Conservation (phyloP, 1,140 invertebrate species). For the Streblospio benedicti region DNA sequence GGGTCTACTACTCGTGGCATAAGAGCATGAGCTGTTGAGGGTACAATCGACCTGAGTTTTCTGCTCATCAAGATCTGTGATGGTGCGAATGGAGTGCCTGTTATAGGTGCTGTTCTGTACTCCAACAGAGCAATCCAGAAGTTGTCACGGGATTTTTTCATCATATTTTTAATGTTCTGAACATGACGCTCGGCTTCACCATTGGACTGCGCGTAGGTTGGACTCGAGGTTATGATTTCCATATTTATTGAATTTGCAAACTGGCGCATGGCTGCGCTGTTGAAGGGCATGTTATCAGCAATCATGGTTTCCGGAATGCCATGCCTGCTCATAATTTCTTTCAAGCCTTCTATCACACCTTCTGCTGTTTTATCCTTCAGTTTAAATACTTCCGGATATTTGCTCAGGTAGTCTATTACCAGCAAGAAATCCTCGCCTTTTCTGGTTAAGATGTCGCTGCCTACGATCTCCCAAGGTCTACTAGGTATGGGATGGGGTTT, state of each 20-base stretch:
- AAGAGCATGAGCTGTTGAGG: neutral
- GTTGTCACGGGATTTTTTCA: neutral
- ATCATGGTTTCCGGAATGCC: conserved; percentile 25
- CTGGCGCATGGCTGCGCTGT: neutral
- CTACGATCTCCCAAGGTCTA: conserved; percentile 2
- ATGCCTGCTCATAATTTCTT: conserved; percentile 20
- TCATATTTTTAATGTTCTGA: neutral
- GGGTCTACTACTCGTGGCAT: no score
- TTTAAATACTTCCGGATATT: conserved; percentile 22
- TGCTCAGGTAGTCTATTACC: conserved; percentile 26
- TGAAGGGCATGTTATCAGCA: conserved; percentile 25
- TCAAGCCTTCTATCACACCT: conserved; percentile 13
- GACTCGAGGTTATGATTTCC: conserved; percentile 6
- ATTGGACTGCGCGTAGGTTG: conserved; percentile 5
- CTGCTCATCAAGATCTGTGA: conserved; percentile 7
- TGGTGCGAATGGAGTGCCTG: neutral
- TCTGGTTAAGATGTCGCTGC: neutral
- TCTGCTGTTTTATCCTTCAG: conserved; percentile 14
- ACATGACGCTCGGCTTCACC: conserved; percentile 3
- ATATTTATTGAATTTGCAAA: conserved; percentile 8
- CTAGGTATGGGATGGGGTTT: neutral
- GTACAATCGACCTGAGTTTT: neutral
- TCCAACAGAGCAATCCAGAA: neutral
- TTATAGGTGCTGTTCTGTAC: neutral
- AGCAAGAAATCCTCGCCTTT: conserved; percentile 14